Conservation (phyloP, 1,140 invertebrate genomes). For the Drosophila mayri region DNA sequence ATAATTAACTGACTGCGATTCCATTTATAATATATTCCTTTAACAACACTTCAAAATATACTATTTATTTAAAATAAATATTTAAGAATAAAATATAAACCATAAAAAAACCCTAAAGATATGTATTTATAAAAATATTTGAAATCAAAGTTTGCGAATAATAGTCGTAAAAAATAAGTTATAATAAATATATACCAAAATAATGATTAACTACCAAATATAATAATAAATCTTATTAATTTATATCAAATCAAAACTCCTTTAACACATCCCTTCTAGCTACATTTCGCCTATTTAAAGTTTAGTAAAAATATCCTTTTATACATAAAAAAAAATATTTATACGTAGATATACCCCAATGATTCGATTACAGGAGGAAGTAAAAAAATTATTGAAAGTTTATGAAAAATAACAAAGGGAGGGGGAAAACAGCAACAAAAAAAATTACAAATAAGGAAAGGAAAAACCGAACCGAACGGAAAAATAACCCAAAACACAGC, state of each 20-base stretch:
- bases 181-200: neutral
- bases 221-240: neutral
- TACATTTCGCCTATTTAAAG: neutral
- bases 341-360: neutral
- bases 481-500: slow-evolving; percentile 50
- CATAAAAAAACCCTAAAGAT: neutral
- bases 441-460: slow-evolving; percentile 19
- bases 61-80: neutral
- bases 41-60: neutral
- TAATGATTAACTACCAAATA: neutral
- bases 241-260: neutral
- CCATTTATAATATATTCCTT: neutral
- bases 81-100: neutral
- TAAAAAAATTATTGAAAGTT: slow-evolving; percentile 79
- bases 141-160: neutral
- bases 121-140: neutral
- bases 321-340: no score
- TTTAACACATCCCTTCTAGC: neutral
- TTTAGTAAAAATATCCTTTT: neutral
- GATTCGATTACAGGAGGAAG: slow-evolving; percentile 25
- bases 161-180: neutral
- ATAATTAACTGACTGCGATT: no score
- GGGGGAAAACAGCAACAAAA: slow-evolving; percentile 12
- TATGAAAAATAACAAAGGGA: slow-evolving; percentile 63
- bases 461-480: slow-evolving; percentile 17